phyloP scores from a whole-genome alignment of 2,888 invertebrate genomes.

The Mylabris sibirica region DNA sequence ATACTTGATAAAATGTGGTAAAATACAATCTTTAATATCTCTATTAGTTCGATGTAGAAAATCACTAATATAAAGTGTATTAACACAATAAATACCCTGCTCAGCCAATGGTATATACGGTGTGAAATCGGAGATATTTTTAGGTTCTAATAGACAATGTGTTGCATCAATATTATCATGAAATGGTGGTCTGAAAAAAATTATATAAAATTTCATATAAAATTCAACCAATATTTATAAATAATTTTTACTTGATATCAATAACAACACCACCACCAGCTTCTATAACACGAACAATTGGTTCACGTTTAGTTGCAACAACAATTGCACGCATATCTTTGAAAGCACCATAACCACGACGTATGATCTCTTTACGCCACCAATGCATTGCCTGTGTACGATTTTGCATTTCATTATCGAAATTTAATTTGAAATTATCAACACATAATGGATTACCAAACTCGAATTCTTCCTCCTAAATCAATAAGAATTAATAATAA shows the following conservation, averaged over 20 bases:
- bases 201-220: constrained; percentile 21
- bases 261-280: constrained; percentile 81
- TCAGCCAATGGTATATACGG: constrained; percentile 54
- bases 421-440: constrained; percentile 62
- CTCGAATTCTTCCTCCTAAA: constrained; percentile 82
- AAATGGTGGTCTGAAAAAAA: constrained; percentile 65
- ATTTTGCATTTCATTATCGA: constrained; percentile 57
- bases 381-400: constrained; percentile 68
- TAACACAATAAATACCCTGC: constrained; percentile 56
- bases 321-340: constrained; percentile 67
- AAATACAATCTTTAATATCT: constrained; percentile 51
- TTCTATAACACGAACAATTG: constrained; percentile 73
- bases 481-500: constrained; percentile 21
- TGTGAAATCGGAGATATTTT: constrained; percentile 46
- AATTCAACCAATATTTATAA: constrained; percentile 3
- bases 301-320: constrained; percentile 66
- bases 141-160: constrained; percentile 75
- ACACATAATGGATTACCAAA: constrained; percentile 80
- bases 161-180: constrained; percentile 66
- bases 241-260: constrained; percentile 63
- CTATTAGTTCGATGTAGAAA: constrained; percentile 50
- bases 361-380: constrained; percentile 71
- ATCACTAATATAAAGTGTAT: constrained; percentile 54
- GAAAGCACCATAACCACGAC: constrained; percentile 60
- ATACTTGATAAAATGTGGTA: constrained; percentile 50